phyloP scores from a whole-genome alignment of 2,888 invertebrate species.

The Zeuzera pyrina region DNA sequence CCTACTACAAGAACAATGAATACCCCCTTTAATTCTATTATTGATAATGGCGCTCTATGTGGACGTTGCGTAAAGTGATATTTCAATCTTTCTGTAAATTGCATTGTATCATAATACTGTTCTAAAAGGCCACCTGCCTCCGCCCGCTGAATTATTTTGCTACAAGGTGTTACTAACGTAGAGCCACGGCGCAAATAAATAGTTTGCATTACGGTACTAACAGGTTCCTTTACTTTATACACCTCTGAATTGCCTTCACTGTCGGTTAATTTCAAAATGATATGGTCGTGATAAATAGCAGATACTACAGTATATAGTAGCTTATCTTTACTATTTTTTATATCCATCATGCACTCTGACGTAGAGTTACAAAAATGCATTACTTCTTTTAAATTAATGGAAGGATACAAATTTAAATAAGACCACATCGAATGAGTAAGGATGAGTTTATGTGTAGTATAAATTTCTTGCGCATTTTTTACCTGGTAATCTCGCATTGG shows the following conservation, averaged over 20 bases:
- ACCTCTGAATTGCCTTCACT: slow-evolving; percentile 16
- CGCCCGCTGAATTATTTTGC: slow-evolving; percentile 10
- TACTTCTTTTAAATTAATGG: background rate
- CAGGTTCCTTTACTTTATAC: slow-evolving; percentile 19
- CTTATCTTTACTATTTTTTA: slow-evolving; percentile 13
- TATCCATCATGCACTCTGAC: slow-evolving; percentile 20
- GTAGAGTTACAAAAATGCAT: slow-evolving; percentile 15
- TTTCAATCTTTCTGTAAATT: slow-evolving; percentile 16
- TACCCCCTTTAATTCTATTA: slow-evolving; percentile 17
- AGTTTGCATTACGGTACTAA: slow-evolving; percentile 16
- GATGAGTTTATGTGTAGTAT: slow-evolving; percentile 10
- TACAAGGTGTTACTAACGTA: slow-evolving; percentile 10
- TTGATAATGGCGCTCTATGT: slow-evolving; percentile 5
- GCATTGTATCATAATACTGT: slow-evolving; percentile 12
- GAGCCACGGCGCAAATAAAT: slow-evolving; percentile 31
- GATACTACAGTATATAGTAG: slow-evolving; percentile 20
- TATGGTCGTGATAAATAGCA: slow-evolving; percentile 12
- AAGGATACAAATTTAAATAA: slow-evolving; percentile 2
- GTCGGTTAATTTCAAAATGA: slow-evolving; percentile 19
- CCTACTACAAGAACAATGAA: slow-evolving; percentile 23
- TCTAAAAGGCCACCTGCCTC: slow-evolving; percentile 18
- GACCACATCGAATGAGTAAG: slow-evolving; percentile 3
- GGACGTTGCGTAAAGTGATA: slow-evolving; percentile 13
- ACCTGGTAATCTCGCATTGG: slow-evolving; percentile 23
- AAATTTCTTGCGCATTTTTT: slow-evolving; percentile 14